Evolutionary conservation across 2,113 vertebrate genomes (phyloP).

Genomic region (Sprattus sprattus): DNA sequence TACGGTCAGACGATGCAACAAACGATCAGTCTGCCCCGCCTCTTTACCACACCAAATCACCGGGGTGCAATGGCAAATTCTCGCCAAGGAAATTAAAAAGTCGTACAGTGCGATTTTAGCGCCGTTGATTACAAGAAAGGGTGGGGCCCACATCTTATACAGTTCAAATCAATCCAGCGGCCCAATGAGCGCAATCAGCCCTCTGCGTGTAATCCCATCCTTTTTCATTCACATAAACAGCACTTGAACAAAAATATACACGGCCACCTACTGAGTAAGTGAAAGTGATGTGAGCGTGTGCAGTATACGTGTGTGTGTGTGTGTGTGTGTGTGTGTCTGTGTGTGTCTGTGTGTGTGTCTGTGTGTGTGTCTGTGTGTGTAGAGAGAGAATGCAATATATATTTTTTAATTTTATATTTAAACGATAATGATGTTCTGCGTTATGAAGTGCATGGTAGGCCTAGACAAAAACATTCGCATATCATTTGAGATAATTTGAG

Average conservation of each 20-base stretch:
- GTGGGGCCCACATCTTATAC: constrained; percentile 61
- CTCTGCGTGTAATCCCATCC: constrained; percentile 90
- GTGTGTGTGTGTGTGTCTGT: background rate
- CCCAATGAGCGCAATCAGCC: constrained; percentile 70
- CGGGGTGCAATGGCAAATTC: constrained; percentile 28
- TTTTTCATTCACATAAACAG: constrained; percentile 92
- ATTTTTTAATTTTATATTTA: constrained; percentile 11
- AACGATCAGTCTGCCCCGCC: constrained; percentile 8
- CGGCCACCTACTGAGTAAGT: constrained; percentile 89
- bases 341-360: too few species aligned
- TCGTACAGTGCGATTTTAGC: constrained; percentile 49
- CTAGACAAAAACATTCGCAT: background rate
- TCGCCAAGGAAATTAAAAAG: constrained; percentile 59
- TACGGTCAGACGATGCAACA: background rate
- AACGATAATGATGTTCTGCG: constrained; percentile 57
- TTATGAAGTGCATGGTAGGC: constrained; percentile 9
- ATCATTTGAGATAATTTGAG: background rate
- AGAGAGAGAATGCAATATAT: background rate
- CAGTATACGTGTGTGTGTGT: background rate
- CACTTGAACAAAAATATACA: constrained; percentile 91
- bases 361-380: too few species aligned
- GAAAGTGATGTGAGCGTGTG: constrained; percentile 64
- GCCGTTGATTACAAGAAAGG: constrained; percentile 67
- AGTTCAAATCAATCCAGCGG: constrained; percentile 63
- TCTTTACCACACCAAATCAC: background rate